Percentiles rank a stretch among this genome's conserved stretches.
Conservation (phyloP, 2,797 vertebrate genomes). For the Chelidonichthys spinosus region DNA sequence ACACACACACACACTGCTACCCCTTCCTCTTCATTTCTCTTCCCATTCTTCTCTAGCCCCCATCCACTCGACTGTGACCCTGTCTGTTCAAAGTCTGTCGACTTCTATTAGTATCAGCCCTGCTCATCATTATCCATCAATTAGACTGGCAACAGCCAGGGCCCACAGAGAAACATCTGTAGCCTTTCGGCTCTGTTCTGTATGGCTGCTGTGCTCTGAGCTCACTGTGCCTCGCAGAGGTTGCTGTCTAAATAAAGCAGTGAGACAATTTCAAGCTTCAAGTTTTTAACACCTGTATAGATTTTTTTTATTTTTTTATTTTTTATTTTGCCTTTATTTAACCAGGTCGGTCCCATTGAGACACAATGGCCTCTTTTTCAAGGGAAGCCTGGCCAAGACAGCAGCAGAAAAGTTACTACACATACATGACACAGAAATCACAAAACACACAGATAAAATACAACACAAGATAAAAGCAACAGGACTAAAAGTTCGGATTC, state of each 20-base stretch:
- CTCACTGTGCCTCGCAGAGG: slow-evolving; percentile 49
- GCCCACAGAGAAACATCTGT: slow-evolving; percentile 80
- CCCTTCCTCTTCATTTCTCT: slow-evolving; percentile 31
- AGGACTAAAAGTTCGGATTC: too few relatives aligned
- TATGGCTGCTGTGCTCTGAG: slow-evolving; percentile 51
- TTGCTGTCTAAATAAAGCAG: slow-evolving; percentile 36
- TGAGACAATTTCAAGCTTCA: slow-evolving; percentile 26
- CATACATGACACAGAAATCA: too few relatives aligned
- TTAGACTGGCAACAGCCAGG: slow-evolving; percentile 73
- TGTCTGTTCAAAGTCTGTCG: slow-evolving; percentile 74
- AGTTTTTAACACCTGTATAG: slow-evolving; percentile 26
- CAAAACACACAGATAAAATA: too few relatives aligned
- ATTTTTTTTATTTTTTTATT: too few relatives aligned
- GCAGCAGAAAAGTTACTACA: too few relatives aligned
- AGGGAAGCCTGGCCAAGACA: too few relatives aligned
- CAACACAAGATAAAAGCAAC: too few relatives aligned
- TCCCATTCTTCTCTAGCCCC: slow-evolving; percentile 31
- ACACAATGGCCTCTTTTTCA: too few relatives aligned
- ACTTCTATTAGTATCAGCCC: slow-evolving; percentile 78
- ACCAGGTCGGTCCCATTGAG: too few relatives aligned
- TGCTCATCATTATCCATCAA: slow-evolving; percentile 79
- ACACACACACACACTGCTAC: slow-evolving; percentile 3
- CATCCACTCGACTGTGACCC: slow-evolving; percentile 56
- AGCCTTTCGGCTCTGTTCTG: slow-evolving; percentile 72
- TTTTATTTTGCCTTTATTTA: too few relatives aligned